These are phyloP conservation scores for Leptinotarsa rubiginosa DNA, from an alignment of 2,888 invertebrate genomes.

Conservation along the genomic window DNA sequence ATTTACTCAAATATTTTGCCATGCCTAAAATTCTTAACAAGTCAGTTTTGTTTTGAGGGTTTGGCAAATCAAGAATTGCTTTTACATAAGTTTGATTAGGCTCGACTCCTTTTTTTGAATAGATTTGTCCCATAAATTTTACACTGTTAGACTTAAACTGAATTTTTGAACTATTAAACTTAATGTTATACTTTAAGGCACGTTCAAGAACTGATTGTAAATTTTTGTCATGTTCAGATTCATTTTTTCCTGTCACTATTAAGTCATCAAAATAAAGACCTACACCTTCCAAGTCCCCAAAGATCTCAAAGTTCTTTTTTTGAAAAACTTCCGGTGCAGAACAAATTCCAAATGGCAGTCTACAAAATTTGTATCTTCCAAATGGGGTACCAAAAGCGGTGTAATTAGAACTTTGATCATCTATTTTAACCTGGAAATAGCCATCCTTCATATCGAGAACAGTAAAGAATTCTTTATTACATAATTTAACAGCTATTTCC, in stretches of 20 bases:
- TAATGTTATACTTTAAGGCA: no score
- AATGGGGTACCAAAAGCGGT: constrained; percentile 26
- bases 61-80: no score
- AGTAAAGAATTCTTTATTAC: constrained; percentile 36
- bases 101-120: no score
- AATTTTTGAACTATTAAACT: no score
- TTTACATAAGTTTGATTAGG: no score
- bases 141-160: no score
- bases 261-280: constrained; percentile 44
- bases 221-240: constrained; percentile 30
- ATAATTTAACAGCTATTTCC: neutral
- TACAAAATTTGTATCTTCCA: constrained; percentile 34
- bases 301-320: constrained; percentile 35
- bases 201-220: no score
- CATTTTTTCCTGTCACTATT: constrained; percentile 34
- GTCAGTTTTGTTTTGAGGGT: no score
- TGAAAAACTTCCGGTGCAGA: constrained; percentile 4
- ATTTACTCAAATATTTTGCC: no score
- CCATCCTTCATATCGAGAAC: constrained; percentile 44
- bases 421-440: constrained; percentile 26
- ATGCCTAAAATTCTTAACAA: no score
- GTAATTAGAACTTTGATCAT: no score
- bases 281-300: constrained; percentile 40
- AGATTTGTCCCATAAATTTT: no score
- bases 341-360: constrained; percentile 39